These are phyloP conservation scores for Macrotrachela quadricornifera DNA, from an alignment of 1,140 invertebrate species.

Conservation along the genomic window DNA sequence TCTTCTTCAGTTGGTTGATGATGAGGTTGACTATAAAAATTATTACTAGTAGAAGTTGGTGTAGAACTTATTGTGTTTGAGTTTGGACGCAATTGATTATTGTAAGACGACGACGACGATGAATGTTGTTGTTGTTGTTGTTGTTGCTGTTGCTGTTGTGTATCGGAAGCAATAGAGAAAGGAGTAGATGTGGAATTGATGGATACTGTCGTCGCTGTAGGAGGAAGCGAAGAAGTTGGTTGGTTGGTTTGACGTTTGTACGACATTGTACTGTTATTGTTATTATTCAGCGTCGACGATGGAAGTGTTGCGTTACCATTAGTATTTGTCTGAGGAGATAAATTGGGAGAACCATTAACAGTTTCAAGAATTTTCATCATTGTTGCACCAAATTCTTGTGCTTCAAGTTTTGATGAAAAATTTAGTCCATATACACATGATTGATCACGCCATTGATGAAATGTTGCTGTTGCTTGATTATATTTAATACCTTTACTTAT, in stretches of 20 bases:
- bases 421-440: constrained; percentile 91
- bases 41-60: neutral
- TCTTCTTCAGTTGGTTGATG: neutral
- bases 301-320: neutral
- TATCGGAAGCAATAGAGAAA: neutral
- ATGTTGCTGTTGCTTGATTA: constrained; percentile 87
- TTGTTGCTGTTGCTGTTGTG: neutral
- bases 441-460: constrained; percentile 87
- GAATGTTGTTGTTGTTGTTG: too few species aligned
- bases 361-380: constrained; percentile 38
- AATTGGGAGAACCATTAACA: constrained; percentile 15
- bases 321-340: neutral
- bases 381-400: constrained; percentile 62
- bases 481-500: constrained; percentile 87
- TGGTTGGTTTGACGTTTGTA: neutral
- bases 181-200: neutral
- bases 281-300: neutral
- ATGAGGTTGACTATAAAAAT: neutral
- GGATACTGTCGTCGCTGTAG: neutral
- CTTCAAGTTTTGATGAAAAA: constrained; percentile 87
- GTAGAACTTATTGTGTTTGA: neutral
- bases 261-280: neutral
- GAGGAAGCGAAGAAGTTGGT: neutral
- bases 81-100: neutral
- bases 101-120: neutral